Evolutionary conservation across 2,888 invertebrate genomes (phyloP), one percentile per base, ranked within the genome.

Genomic region (Lasioglossum zephyrum): DNA sequence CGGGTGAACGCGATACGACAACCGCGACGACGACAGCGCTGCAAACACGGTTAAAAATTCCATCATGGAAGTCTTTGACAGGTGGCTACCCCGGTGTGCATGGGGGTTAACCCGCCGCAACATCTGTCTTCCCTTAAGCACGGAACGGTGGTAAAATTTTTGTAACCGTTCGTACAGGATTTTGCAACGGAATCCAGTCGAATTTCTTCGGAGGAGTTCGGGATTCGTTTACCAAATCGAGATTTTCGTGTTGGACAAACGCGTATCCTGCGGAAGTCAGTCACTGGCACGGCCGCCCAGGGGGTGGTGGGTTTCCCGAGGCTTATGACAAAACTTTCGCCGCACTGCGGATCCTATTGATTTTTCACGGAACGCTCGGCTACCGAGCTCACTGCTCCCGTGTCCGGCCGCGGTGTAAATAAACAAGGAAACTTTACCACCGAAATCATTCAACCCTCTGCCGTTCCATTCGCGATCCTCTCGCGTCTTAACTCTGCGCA

Each of bases 291-390:
- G 36, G 69, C 36, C 31, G 22, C 31, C 76, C 44, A 53, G 44
- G 49, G 57, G 79, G 31, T 31, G 84, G 80, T 41, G 49, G 81
- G 60, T 41, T 41, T 22, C 78, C 70, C 80, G 72, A 41, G 72
- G 77, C 81, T 66, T 80, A 86, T 88, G 94, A 93, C 94, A 94
- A 94, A 92, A 94, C 92, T 94, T 95, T 94, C 92, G 91, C 95
- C 93, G 95, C 94, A 94, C 91, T 94, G 94, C 94, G 93, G 94
- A 92, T 92, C 91, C 92, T 95, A 95, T 95, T 95, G 95, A 95
- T 95, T 95, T 95, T 95, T 92, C 89, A 86, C 84, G 90, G 84
- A 87, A 88, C 88, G 88, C 85, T 84, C 78, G 91, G 86, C 82
- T 89, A 88, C 87, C 87, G 85, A 70, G 90, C 88, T 87, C 88